phyloP scores from a whole-genome alignment of 1,140 invertebrate genomes.

The Coptotermes formosanus region DNA sequence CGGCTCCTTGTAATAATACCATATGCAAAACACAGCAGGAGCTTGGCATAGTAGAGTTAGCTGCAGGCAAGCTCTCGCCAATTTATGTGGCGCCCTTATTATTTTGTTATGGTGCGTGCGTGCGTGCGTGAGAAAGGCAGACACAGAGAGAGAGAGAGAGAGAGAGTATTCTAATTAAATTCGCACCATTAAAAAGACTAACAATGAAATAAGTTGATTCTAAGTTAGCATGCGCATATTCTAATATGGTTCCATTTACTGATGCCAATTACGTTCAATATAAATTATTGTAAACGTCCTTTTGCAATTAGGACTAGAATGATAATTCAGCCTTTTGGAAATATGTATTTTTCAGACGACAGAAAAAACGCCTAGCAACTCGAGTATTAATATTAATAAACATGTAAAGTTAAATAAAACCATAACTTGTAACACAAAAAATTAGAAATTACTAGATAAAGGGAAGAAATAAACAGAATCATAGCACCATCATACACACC shows the following conservation, averaged over 20 bases:
- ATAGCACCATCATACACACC: too few species aligned
- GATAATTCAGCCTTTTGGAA: too few species aligned
- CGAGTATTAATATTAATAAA: too few species aligned
- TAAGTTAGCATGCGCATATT: neutral
- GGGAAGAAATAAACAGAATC: too few species aligned
- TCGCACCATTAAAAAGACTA: neutral
- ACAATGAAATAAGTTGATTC: neutral
- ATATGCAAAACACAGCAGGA: constrained; percentile 13
- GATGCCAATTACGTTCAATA: too few species aligned
- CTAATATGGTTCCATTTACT: neutral
- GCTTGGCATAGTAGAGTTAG: neutral
- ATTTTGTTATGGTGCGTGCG: neutral
- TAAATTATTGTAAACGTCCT: neutral
- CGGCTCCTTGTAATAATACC: neutral
- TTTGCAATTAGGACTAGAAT: too few species aligned
- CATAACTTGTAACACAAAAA: too few species aligned
- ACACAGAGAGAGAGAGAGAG: neutral
- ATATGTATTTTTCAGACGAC: too few species aligned
- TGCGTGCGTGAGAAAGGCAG: too few species aligned
- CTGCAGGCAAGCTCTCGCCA: neutral
- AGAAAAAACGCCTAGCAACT: too few species aligned
- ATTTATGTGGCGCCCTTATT: constrained; percentile 4
- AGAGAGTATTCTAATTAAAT: neutral
- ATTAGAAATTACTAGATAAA: too few species aligned
- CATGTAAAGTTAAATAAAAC: too few species aligned